phyloP scores from a whole-genome alignment of 2,797 vertebrate genomes.

The Pseudopleuronectes americanus region DNA sequence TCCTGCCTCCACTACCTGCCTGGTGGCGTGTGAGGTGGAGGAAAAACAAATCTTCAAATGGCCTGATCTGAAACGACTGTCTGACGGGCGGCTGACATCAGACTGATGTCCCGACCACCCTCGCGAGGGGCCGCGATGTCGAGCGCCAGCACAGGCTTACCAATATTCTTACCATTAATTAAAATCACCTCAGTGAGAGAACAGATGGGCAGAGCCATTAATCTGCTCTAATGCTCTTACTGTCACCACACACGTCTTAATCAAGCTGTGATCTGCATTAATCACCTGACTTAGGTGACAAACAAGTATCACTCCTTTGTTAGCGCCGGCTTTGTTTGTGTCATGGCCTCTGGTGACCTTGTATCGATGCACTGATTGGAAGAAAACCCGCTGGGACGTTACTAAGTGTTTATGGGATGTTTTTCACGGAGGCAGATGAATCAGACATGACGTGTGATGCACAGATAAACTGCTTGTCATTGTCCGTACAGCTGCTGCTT shows the following conservation, averaged over 20 bases:
- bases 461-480: constrained; percentile 13
- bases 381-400: constrained; percentile 35
- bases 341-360: constrained; percentile 68
- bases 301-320: constrained; percentile 78
- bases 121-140: constrained; percentile 45
- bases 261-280: constrained; percentile 83
- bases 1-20: constrained; percentile 52
- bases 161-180: constrained; percentile 80
- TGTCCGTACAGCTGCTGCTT: constrained; percentile 33
- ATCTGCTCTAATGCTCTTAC: constrained; percentile 82
- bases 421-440: constrained; percentile 13
- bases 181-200: constrained; percentile 78
- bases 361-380: constrained; percentile 47
- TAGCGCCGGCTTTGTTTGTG: constrained; percentile 67
- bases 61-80: constrained; percentile 30
- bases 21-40: constrained; percentile 38
- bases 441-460: not conserved
- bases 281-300: constrained; percentile 84
- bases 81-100: constrained; percentile 31
- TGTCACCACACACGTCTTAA: constrained; percentile 82
- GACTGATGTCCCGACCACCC: constrained; percentile 57
- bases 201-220: constrained; percentile 83
- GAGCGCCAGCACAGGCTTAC: constrained; percentile 57
- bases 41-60: constrained; percentile 44
- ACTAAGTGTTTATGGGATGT: constrained; percentile 13